Percentiles rank a stretch among this genome's conserved stretches.
Evolutionary conservation across 2,113 vertebrate species (phyloP).

Genomic region (Anarhynchus alexandrinus): DNA sequence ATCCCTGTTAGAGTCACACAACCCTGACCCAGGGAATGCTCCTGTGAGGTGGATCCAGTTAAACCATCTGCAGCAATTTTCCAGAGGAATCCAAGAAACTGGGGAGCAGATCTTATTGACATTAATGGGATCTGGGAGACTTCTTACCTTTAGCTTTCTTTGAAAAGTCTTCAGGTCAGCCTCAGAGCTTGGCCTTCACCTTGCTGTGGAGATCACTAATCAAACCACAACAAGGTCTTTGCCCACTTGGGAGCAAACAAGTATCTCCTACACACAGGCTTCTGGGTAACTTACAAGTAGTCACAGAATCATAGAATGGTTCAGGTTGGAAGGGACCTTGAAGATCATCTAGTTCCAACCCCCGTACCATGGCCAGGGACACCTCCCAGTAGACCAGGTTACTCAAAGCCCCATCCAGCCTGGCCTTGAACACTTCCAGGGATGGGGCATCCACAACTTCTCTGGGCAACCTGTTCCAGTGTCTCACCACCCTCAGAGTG

Average conservation of each 20-base stretch:
- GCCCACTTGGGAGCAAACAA: background rate
- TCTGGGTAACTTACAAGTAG: background rate
- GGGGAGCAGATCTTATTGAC: background rate
- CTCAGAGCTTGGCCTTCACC: background rate
- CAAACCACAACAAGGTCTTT: background rate
- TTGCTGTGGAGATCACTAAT: background rate
- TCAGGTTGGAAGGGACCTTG: too few relatives aligned
- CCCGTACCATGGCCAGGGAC: too few relatives aligned
- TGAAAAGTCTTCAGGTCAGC: background rate
- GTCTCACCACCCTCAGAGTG: too few relatives aligned
- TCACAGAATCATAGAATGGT: too few relatives aligned
- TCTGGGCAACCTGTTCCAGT: too few relatives aligned
- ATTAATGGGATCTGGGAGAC: background rate
- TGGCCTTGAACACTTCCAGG: too few relatives aligned
- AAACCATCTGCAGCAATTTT: background rate
- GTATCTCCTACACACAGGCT: background rate
- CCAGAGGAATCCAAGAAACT: background rate
- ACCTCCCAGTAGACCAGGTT: too few relatives aligned
- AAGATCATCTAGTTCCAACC: too few relatives aligned
- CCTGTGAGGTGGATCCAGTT: background rate
- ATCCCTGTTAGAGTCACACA: background rate
- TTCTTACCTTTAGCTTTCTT: background rate
- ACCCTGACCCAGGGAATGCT: background rate
- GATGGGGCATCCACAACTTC: too few relatives aligned
- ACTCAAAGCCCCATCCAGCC: too few relatives aligned